Conservation (phyloP, 2,888 invertebrate genomes). For the Drosophila mimica region DNA sequence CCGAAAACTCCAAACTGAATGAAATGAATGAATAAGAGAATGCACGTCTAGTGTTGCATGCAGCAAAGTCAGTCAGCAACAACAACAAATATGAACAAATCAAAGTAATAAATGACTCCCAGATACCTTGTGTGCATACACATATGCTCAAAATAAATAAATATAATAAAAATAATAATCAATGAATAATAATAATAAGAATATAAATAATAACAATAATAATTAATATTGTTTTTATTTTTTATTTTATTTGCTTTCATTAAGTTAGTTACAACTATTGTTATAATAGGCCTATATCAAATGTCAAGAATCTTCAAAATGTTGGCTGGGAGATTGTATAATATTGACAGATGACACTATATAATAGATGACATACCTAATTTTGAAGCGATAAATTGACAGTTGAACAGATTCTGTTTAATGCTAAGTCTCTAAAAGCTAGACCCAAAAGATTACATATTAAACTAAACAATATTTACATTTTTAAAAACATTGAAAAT, state of each 20-base stretch:
- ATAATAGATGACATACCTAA: not conserved
- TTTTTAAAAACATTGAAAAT: not conserved
- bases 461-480: not conserved
- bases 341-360: not conserved
- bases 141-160: not conserved
- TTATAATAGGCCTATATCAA: not conserved
- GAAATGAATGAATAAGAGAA: conserved; percentile 63
- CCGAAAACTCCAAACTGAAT: conserved; percentile 47
- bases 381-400: not conserved
- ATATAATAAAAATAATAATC: not conserved
- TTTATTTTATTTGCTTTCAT: not conserved
- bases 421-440: not conserved
- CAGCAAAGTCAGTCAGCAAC: conserved; percentile 34
- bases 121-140: conserved; percentile 11
- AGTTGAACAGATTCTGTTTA: not conserved
- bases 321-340: not conserved
- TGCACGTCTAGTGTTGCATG: conserved; percentile 44
- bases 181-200: not conserved
- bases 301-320: not conserved
- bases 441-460: not conserved
- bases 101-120: not conserved
- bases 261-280: not conserved
- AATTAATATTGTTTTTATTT: too few species aligned
- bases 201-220: not conserved
- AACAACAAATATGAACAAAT: conserved; percentile 32